These are phyloP conservation scores for Centrocercus urophasianus DNA, from an alignment of 2,113 vertebrate genomes.

Conservation along the genomic window DNA sequence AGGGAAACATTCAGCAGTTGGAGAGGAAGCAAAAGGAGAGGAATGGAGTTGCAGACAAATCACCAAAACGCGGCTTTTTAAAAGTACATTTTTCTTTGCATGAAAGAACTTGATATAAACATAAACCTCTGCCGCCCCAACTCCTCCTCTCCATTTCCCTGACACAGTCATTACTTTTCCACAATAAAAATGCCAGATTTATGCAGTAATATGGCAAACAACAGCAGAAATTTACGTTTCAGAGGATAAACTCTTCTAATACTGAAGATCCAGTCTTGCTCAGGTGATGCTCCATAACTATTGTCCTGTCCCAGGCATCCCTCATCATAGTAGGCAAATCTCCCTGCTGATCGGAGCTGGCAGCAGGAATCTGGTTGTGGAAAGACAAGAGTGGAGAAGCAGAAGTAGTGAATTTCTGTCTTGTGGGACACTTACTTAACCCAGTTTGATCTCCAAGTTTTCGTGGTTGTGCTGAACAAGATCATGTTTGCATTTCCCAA, in stretches of 20 bases:
- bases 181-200: neutral
- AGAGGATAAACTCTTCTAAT: neutral
- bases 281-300: neutral
- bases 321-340: neutral
- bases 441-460: constrained; percentile 51
- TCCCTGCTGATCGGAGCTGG: neutral
- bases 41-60: neutral
- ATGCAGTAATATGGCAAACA: neutral
- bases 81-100: neutral
- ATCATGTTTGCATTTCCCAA: constrained; percentile 49
- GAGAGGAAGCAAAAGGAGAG: neutral
- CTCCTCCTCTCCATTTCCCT: neutral
- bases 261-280: neutral
- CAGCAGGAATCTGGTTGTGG: constrained; percentile 5
- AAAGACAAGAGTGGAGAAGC: constrained; percentile 16
- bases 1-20: neutral
- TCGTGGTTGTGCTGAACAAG: constrained; percentile 54
- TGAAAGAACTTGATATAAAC: neutral
- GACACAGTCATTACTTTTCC: neutral
- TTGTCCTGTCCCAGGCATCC: neutral
- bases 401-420: constrained; percentile 38
- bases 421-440: constrained; percentile 55
- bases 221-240: neutral
- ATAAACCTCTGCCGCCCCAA: neutral
- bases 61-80: neutral